These are phyloP conservation scores for Cydia strobilella DNA, from an alignment of 1,140 invertebrate species.

Conservation along the genomic window DNA sequence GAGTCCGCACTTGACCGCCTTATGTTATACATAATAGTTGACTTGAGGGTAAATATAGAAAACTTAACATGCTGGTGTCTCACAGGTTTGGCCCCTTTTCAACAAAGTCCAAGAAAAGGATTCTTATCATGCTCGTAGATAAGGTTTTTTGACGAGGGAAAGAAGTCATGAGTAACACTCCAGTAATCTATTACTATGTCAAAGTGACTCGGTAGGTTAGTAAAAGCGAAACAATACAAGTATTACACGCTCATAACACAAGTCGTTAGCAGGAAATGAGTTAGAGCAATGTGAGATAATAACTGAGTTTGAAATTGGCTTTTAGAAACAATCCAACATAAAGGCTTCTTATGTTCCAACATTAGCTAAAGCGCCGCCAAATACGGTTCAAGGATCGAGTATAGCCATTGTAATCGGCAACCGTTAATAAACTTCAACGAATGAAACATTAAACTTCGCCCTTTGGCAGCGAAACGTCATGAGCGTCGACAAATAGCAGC, in stretches of 20 bases:
- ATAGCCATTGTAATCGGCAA: conserved; percentile 10
- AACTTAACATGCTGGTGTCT: neutral
- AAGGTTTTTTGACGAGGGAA: neutral
- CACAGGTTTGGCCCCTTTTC: neutral
- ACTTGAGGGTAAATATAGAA: neutral
- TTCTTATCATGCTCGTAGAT: neutral
- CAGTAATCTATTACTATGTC: conserved; percentile 11
- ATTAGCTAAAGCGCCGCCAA: conserved; percentile 1
- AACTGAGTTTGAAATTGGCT: conserved; percentile 17
- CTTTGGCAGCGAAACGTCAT: conserved; percentile 8
- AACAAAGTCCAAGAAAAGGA: neutral
- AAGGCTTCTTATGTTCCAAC: neutral
- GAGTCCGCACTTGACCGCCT: conserved; percentile 15
- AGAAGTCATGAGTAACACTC: neutral
- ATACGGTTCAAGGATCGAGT: neutral
- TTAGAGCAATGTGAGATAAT: conserved; percentile 23
- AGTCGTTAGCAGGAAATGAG: conserved; percentile 25
- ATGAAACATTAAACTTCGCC: conserved; percentile 27
- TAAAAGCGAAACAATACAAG: conserved; percentile 1
- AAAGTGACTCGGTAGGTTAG: neutral
- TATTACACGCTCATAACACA: conserved; percentile 11
- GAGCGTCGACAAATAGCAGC: conserved; percentile 20
- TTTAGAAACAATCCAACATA: conserved; percentile 23
- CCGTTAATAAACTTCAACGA: conserved; percentile 12
- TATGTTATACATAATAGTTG: conserved; percentile 1